Evolutionary conservation across 2,888 invertebrate genomes (phyloP).

Genomic region (Omphaloscelis lunosa): DNA sequence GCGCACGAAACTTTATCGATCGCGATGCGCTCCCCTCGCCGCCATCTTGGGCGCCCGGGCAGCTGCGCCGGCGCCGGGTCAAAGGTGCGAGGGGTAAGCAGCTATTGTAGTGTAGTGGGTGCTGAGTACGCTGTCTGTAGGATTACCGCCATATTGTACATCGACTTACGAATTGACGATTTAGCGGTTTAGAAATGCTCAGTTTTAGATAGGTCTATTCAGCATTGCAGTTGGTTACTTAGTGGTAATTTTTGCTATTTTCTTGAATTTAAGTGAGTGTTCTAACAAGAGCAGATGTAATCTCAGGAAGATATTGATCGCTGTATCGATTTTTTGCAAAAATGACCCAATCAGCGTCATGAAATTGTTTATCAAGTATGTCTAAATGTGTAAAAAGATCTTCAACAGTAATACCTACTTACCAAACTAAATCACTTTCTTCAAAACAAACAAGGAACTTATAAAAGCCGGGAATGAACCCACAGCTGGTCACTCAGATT

Average conservation of each 20-base stretch:
- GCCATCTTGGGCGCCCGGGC: slow-evolving; percentile 82
- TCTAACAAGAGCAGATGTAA: background rate
- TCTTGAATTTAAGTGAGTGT: background rate
- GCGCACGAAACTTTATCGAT: slow-evolving; percentile 80
- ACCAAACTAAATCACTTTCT: slow-evolving; percentile 30
- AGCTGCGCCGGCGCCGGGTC: slow-evolving; percentile 88
- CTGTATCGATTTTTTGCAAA: background rate
- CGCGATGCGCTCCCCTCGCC: slow-evolving; percentile 81
- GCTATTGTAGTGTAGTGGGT: slow-evolving; percentile 81
- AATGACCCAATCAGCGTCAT: background rate
- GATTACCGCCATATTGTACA: slow-evolving; percentile 82
- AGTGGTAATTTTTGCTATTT: background rate
- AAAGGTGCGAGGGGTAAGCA: slow-evolving; percentile 85
- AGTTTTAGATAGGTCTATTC: background rate
- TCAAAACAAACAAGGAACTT: slow-evolving; percentile 53
- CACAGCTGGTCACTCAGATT: slow-evolving; percentile 72
- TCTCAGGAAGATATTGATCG: background rate
- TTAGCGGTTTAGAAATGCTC: slow-evolving; percentile 23
- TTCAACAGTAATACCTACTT: too few species aligned
- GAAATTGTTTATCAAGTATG: background rate
- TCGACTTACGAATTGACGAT: slow-evolving; percentile 48
- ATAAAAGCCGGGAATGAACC: slow-evolving; percentile 45
- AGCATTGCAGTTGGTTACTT: background rate
- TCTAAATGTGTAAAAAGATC: slow-evolving; percentile 1
- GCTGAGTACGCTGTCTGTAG: slow-evolving; percentile 80